These are phyloP conservation scores for Andricus quercusramuli DNA, from an alignment of 2,888 invertebrate genomes.

Conservation along the genomic window DNA sequence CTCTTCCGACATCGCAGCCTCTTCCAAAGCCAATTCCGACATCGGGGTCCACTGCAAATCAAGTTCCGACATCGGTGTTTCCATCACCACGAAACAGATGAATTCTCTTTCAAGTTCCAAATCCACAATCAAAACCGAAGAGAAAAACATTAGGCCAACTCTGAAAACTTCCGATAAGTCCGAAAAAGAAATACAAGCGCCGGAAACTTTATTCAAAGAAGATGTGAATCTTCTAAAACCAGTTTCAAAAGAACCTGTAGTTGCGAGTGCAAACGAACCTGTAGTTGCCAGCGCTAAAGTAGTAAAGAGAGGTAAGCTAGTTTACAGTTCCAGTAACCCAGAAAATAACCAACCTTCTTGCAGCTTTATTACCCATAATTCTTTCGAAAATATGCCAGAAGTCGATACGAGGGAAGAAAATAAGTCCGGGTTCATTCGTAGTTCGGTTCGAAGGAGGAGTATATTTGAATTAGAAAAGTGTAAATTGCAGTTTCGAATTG, in stretches of 20 bases:
- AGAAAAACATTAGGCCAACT: slow-evolving; percentile 8
- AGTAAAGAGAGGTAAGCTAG: slow-evolving; percentile 76
- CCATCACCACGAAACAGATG: slow-evolving; percentile 43
- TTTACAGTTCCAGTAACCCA: slow-evolving; percentile 60
- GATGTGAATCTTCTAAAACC: slow-evolving; percentile 36
- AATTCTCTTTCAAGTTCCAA: slow-evolving; percentile 48
- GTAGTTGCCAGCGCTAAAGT: slow-evolving; percentile 71
- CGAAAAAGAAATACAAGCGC: slow-evolving; percentile 42
- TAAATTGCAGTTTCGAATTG: slow-evolving; percentile 52
- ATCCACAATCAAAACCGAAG: slow-evolving; percentile 46
- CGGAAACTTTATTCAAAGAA: slow-evolving; percentile 14
- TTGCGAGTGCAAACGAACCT: slow-evolving; percentile 46
- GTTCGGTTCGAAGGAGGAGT: background rate
- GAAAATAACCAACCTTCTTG: slow-evolving; percentile 61
- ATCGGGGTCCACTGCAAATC: slow-evolving; percentile 67
- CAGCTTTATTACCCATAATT: slow-evolving; percentile 66
- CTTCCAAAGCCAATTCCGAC: slow-evolving; percentile 66
- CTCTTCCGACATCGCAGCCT: slow-evolving; percentile 70
- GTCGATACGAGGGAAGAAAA: slow-evolving; percentile 32
- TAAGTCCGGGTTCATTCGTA: slow-evolving; percentile 40
- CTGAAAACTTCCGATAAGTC: slow-evolving; percentile 36
- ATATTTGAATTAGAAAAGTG: slow-evolving; percentile 50
- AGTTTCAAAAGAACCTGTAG: slow-evolving; percentile 43
- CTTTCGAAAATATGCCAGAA: slow-evolving; percentile 59
- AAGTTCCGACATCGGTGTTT: slow-evolving; percentile 66